Base-by-base conservation (phyloP, 1,140 invertebrate genomes). In the Drosophila nebulosa region DNA sequence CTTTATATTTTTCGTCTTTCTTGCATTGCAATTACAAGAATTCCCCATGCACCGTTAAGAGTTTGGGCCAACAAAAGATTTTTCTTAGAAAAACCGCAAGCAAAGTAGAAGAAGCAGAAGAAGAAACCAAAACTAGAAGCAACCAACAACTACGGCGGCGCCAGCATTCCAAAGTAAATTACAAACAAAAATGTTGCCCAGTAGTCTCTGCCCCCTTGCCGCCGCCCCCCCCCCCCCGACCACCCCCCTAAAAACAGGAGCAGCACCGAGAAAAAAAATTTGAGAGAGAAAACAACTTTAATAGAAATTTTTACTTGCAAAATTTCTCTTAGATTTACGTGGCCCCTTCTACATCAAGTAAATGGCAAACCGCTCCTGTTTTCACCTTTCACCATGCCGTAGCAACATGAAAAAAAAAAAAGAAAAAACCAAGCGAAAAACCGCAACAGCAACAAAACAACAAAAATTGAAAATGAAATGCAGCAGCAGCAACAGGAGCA, bases 171-270 rank as follows among this genome's bases (percentile, higher is more conserved):
- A 80, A 86, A 85, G 61, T 86, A 85, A 85, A 85, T 85, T 85
- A 86, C 81, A 80, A 85, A 78, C 81, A 85, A 85, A 85, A 85
- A 85, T 85, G 81, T 86, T 85, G 80, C 79, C 61, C 69, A 60
- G 70, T 62, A 42, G 5, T 21, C 39, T 3, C 10, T 4, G 2
- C 35, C 35, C 35, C 35, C n/a, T n/a, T n/a, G n/a, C n/a, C n/a
- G n/a, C n/a, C n/a, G n/a, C n/a, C n/a, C n/a, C n/a, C n/a, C n/a
- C n/a, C n/a, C 16, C 16, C 16, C 39, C 16, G 16, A 7, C 39
- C 18, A 9, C 18, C 39, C 7, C 9, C 21, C 27, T 30, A 30
- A 10, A 42, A 18, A 9, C 39, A 46, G 39, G 39, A 46, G 39
- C 39, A 21, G 18, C 7, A 32, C 30, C 30, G 12, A 32, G 30